phyloP scores from a whole-genome alignment of 1,140 invertebrate genomes.

The Plutomurus gul region DNA sequence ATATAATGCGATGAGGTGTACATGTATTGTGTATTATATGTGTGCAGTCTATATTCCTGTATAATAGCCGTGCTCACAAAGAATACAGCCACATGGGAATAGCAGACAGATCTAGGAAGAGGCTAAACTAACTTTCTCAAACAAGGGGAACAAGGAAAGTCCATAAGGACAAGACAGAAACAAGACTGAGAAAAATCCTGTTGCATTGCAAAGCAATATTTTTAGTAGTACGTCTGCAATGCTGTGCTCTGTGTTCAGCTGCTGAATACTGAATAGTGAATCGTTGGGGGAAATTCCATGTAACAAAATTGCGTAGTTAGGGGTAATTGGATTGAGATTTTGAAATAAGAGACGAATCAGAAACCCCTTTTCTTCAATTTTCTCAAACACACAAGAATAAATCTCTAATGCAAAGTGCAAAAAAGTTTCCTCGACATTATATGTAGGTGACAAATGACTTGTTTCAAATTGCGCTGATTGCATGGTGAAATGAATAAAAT shows the following conservation, averaged over 20 bases:
- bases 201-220: slow-evolving; percentile 13
- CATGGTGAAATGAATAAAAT: too few species aligned
- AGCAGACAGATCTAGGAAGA: slow-evolving; percentile 14
- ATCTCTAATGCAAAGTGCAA: too few species aligned
- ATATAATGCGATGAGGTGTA: too few species aligned
- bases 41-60: not conserved
- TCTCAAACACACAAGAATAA: too few species aligned
- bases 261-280: not conserved
- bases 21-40: not conserved
- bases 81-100: slow-evolving; percentile 11
- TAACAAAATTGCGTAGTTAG: slow-evolving; percentile 28
- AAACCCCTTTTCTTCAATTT: not conserved
- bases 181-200: slow-evolving; percentile 11
- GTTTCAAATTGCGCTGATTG: too few species aligned
- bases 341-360: slow-evolving; percentile 15
- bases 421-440: too few species aligned
- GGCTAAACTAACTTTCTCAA: slow-evolving; percentile 27
- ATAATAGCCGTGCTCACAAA: not conserved
- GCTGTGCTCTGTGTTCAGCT: not conserved
- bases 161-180: slow-evolving; percentile 16
- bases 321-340: slow-evolving; percentile 27
- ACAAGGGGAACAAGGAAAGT: slow-evolving; percentile 28
- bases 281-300: slow-evolving; percentile 9
- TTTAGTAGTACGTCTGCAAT: not conserved
- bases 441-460: too few species aligned